phyloP scores from a whole-genome alignment of 1,140 invertebrate species.

The Harlomillsia oculata region DNA sequence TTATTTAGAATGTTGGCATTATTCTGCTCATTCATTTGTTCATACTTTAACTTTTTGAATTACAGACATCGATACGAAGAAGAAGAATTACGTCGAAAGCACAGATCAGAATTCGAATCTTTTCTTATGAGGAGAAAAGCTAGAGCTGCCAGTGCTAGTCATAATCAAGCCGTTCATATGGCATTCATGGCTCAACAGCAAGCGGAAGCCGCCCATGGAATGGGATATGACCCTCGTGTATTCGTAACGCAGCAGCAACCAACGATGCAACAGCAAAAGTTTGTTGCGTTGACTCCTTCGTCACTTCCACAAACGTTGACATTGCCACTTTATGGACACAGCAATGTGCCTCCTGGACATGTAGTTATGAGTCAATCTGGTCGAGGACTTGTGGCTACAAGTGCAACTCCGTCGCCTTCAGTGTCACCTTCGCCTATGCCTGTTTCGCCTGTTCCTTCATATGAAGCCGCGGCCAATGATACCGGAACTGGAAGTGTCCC shows the following conservation, averaged over 20 bases:
- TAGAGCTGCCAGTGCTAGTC: conserved; percentile 12
- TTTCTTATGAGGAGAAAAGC: conserved; percentile 15
- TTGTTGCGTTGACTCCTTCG: neutral
- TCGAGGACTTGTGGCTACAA: too few relatives aligned
- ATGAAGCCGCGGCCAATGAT: neutral
- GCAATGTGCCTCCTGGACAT: too few relatives aligned
- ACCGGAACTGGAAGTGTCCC: neutral
- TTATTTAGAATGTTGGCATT: neutral
- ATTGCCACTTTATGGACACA: too few relatives aligned
- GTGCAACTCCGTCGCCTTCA: conserved; percentile 13
- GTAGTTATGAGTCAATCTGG: too few relatives aligned
- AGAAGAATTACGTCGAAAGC: conserved; percentile 24
- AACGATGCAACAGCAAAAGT: neutral
- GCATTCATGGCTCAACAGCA: too few relatives aligned
- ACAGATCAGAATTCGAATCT: conserved; percentile 24
- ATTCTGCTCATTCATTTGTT: neutral
- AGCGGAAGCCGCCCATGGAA: too few relatives aligned
- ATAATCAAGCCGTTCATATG: too few relatives aligned
- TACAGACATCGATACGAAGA: conserved; percentile 29
- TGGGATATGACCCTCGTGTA: too few relatives aligned
- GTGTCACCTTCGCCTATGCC: conserved; percentile 13
- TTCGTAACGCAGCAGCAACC: too few relatives aligned
- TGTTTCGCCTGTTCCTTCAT: conserved; percentile 7
- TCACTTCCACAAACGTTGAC: too few relatives aligned
- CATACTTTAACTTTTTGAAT: neutral